Evolutionary conservation across 2,113 vertebrate genomes (phyloP).

Genomic region (Channa maculata): DNA sequence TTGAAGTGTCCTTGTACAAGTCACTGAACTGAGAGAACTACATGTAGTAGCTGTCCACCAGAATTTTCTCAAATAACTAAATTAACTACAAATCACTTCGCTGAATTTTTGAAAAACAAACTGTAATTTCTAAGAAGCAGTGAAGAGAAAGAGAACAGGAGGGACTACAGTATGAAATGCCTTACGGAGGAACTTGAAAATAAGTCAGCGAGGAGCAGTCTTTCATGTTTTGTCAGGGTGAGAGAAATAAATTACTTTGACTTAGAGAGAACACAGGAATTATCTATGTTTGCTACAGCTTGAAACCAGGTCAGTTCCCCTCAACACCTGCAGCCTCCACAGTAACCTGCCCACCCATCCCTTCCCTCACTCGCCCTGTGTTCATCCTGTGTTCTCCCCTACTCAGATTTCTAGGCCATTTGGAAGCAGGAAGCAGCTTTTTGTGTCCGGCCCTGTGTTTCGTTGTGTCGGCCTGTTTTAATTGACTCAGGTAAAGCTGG

Average conservation of each 20-base stretch:
- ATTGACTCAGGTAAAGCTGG: constrained; percentile 78
- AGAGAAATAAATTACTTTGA: background rate
- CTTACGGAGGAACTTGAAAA: too few species aligned
- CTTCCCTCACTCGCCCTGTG: constrained; percentile 20
- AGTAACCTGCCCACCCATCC: constrained; percentile 20
- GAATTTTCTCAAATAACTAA: too few species aligned
- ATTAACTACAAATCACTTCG: too few species aligned
- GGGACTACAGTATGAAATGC: too few species aligned
- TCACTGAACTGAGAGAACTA: too few species aligned
- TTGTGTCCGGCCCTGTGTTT: constrained; percentile 23
- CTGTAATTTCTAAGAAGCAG: too few species aligned
- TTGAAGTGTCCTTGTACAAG: too few species aligned
- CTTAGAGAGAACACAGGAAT: background rate
- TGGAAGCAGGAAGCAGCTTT: constrained; percentile 67
- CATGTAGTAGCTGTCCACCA: too few species aligned
- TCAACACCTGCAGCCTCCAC: constrained; percentile 43
- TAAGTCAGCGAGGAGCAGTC: background rate
- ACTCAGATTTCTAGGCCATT: constrained; percentile 75
- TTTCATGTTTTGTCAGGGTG: background rate
- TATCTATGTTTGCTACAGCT: constrained; percentile 7
- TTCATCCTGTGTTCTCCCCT: constrained; percentile 17
- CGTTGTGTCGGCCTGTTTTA: constrained; percentile 58
- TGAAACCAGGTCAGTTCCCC: constrained; percentile 14
- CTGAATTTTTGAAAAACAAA: too few species aligned
- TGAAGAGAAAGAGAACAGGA: too few species aligned